Evolutionary conservation across 92 coral and sea anemone species (phyloP).

Genomic region (Diadumene lineata): DNA sequence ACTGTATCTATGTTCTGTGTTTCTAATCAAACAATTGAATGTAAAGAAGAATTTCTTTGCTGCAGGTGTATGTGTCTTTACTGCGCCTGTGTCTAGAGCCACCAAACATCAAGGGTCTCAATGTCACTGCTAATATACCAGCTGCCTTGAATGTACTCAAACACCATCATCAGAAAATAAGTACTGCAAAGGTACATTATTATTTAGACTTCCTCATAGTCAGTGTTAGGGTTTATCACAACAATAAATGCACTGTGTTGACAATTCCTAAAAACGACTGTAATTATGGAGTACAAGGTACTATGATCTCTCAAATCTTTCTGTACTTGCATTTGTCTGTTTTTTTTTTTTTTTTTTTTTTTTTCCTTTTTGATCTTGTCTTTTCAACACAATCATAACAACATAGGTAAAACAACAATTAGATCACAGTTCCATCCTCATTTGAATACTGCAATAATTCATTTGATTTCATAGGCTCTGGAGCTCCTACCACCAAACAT

Average conservation of each 20-base stretch:
- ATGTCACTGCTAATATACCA: constrained; percentile 69
- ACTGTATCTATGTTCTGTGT: neutral
- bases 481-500: constrained; percentile 88
- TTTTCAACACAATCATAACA: too few species aligned
- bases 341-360: too few species aligned
- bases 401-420: too few species aligned
- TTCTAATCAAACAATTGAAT: neutral
- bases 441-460: too few species aligned
- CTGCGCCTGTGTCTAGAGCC: constrained; percentile 92
- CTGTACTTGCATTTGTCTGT: too few species aligned
- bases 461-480: constrained; percentile 65
- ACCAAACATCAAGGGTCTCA: constrained; percentile 46
- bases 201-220: neutral
- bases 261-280: too few species aligned
- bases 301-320: too few species aligned
- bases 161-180: constrained; percentile 90
- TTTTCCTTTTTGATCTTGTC: too few species aligned
- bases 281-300: too few species aligned
- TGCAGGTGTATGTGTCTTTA: constrained; percentile 88
- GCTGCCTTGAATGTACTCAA: constrained; percentile 86
- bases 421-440: too few species aligned
- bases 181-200: constrained; percentile 96
- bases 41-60: constrained; percentile 8
- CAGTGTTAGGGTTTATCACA: neutral
- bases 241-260: too few species aligned